These are phyloP conservation scores for Muntiacus reevesi DNA, from an alignment of 2,113 vertebrate species.

Conservation along the genomic window DNA sequence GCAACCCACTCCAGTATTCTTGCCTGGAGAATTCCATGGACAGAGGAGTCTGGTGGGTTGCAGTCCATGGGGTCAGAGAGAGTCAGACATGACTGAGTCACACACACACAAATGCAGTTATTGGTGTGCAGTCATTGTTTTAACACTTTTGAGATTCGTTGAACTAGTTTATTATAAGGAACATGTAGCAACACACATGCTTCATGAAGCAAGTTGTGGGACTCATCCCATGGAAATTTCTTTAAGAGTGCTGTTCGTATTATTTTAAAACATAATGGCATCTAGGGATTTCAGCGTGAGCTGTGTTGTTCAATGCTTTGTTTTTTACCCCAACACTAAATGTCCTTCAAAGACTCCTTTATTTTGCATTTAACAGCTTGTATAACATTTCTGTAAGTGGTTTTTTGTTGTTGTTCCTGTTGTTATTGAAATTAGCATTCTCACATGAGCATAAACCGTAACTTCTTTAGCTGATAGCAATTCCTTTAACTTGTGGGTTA, in stretches of 20 bases:
- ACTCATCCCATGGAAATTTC: background rate
- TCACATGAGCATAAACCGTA: background rate
- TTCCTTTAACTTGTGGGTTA: background rate
- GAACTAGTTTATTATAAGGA: background rate
- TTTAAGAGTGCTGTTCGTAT: background rate
- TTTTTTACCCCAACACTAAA: background rate
- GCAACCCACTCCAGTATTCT: background rate
- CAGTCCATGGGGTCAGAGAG: background rate
- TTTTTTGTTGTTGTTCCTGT: background rate
- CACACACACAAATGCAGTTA: background rate
- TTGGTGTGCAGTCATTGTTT: background rate
- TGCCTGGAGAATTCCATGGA: background rate
- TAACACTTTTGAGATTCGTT: background rate
- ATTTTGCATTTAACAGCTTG: background rate
- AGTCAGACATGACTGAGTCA: background rate
- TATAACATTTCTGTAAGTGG: background rate
- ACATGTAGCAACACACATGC: background rate
- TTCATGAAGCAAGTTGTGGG: background rate
- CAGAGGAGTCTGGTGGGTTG: background rate
- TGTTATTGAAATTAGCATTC: background rate
- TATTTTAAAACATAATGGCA: background rate
- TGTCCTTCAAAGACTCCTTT: background rate
- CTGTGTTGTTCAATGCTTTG: background rate
- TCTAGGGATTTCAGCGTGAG: slow-evolving; percentile 2
- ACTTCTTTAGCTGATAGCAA: background rate